Base-by-base conservation (phyloP, 2,797 vertebrate genomes). In the Synaphobranchus kaupii region DNA sequence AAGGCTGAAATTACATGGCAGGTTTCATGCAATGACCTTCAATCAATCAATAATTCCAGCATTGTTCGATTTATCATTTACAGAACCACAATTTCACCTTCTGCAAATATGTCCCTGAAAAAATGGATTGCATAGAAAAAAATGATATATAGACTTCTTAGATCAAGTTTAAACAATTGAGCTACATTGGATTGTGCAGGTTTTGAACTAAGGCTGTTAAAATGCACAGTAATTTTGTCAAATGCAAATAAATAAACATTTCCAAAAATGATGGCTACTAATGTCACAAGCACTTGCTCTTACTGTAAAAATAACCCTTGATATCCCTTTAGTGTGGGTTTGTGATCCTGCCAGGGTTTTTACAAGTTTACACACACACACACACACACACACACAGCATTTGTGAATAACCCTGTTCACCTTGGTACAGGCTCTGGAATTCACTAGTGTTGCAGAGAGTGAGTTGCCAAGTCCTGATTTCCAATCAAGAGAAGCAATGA, bases 211-310 rank as follows among this genome's bases (percentile, higher is more conserved):
- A 58, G 83, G 83, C 83, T 60, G 44, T 39, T 22, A 39, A 60
- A 58, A 58, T 84, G 20, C 83, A 84, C 9, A 58, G 17, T 84
- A 17, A 8, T 84, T n/a, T 28, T 20, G 44, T 68, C n/a, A 56
- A 83, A 56, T 17, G 25, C 25, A 86, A 86, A 86, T 63, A 66
- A 63, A 84, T 76, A 86, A 60, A 63, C 25, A 80, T 81, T 60
- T 56, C 54, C 3, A 25, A 52, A 48, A 50, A 48, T 5, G 28
- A 82, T 82, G 56, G 39, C 34, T 63, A 20, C 39, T 6, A 28
- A 25, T 52, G 31, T 66, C 48, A 83, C 82, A 28, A 54, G 58
- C 17, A 52, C 83, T 87, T 87, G 58, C 47, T 48, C 54, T 5
- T 20, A 28, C 31, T 13, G 25, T 52, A 15, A 34, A 9, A 71